Base-by-base conservation (phyloP, 1,140 invertebrate genomes). In the Calliopsis andreniformis region DNA sequence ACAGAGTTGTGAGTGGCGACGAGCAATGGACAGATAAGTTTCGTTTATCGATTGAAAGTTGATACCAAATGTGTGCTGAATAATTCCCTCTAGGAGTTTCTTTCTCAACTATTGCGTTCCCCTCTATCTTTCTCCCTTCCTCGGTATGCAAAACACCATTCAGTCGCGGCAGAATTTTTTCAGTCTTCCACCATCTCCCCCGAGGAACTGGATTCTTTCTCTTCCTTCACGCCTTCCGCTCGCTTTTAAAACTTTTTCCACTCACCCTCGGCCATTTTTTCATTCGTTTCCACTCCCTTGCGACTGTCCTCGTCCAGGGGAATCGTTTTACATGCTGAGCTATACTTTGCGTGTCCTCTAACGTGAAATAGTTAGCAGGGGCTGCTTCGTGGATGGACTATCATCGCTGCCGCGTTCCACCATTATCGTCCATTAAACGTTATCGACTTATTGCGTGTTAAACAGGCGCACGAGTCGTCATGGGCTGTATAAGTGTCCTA, bases 171-270 rank as follows among this genome's bases (percentile, higher is more conserved):
- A 14, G 35, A 70, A 59, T 28, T 59, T 69, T 58, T 70, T 59
- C 23, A 5, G 14, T 30, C 25, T 56, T 45, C 67, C 35, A 32
- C 7, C 53, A 16, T 56, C 32, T 56, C 64, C 20, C 53, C 39
- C 5, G 23, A 16, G 28, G 30, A 70, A 70, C 39, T 70, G 39
- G 23, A 70, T 70, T 70, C 56, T 61, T 32, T 14, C 20, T 20
- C 25, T 39, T 45, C 5, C n/a, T 30, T 25, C 42, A 23, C 49
- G 39, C 6, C 56, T 51, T 62, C 69, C 58, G 35, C 18, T 64
- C 45, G 14, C 32, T 73, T 73, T 32, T 30, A 30, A 63, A 63
- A 72, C 59, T 72, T 64, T 53, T 30, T 35, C 68, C 45, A n/a
- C 23, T 16, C 53, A 6, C 32, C 25, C 25, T 5, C 35, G 23